phyloP scores from a whole-genome alignment of 2,113 vertebrate species.

The Urocynchramus pylzowi region DNA sequence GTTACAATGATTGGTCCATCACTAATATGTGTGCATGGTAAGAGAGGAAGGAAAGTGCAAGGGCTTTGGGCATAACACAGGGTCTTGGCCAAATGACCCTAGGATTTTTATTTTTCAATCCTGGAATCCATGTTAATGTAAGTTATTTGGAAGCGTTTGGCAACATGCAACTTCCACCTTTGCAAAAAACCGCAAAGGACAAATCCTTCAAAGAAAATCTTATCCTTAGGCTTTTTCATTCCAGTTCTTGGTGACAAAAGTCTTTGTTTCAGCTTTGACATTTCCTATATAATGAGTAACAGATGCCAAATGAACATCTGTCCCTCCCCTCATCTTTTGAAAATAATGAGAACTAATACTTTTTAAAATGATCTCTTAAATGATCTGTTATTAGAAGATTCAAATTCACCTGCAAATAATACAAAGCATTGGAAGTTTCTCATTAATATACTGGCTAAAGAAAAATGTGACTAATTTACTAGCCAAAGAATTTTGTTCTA shows the following conservation, averaged over 20 bases:
- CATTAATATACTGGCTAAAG: background rate
- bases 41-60: background rate
- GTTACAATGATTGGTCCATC: background rate
- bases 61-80: background rate
- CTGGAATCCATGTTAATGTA: background rate
- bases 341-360: background rate
- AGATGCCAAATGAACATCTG: background rate
- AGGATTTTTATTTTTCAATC: background rate
- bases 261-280: background rate
- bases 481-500: background rate
- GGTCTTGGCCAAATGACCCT: background rate
- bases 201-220: background rate
- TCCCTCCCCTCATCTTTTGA: background rate
- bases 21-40: background rate
- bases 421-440: background rate
- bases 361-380: background rate
- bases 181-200: background rate
- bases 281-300: background rate
- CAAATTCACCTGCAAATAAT: background rate
- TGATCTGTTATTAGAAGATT: background rate
- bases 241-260: background rate
- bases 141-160: background rate
- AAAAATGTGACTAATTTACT: background rate
- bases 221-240: background rate
- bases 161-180: background rate